Evolutionary conservation across 1,140 invertebrate genomes (phyloP), one percentile per base, ranked within the genome.

Genomic region (Drosophila ananassae): DNA sequence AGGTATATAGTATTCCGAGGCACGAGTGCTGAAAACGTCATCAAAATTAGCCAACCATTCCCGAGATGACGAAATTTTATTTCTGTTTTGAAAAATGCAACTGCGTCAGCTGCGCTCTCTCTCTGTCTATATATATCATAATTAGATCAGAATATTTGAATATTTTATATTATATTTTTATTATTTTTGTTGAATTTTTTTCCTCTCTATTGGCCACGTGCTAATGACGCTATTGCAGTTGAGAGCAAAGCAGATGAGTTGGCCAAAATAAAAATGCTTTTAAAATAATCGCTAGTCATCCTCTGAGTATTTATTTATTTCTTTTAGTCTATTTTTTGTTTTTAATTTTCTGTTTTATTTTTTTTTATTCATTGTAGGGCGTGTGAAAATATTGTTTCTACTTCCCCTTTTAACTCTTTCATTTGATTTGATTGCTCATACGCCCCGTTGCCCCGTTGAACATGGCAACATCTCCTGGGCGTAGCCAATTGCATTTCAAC

Each of bases 201-300:
- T 28, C 17, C 17, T 1, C 17, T 17, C 17, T 46, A 28, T 53
- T 25, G 39, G 24, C 73, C 82, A 87, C 82, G 82, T 85, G 79
- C 79, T 73, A 39, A 69, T 87, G 82, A 87, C 79, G 83, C 76
- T 51, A 63, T 60, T 52, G n/a, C 24, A 25, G 51, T 41, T 46
- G 44, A 24, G 41, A 51, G 62, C 62, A 59, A 44, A 21, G 66
- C 66, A 58, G 61, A 68, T 73, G 76, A 79, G 59, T 56, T 83
- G 50, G 53, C 56, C 56, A 7, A 37, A 58, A 50, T 76, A 58
- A 7, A 37, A 58, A 50, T 76, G 64, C 72, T 28, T 62, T 41
- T 46, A 61, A 72, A 79, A 82, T 75, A 82, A 82, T 89, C 76
- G 79, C 78, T 52, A 87, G 82, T 82, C 82, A 87, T 78, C 73